Percentiles rank a stretch among this genome's conserved stretches.
Evolutionary conservation across 2,888 invertebrate genomes (phyloP).

Genomic region (Lagria hirta): DNA sequence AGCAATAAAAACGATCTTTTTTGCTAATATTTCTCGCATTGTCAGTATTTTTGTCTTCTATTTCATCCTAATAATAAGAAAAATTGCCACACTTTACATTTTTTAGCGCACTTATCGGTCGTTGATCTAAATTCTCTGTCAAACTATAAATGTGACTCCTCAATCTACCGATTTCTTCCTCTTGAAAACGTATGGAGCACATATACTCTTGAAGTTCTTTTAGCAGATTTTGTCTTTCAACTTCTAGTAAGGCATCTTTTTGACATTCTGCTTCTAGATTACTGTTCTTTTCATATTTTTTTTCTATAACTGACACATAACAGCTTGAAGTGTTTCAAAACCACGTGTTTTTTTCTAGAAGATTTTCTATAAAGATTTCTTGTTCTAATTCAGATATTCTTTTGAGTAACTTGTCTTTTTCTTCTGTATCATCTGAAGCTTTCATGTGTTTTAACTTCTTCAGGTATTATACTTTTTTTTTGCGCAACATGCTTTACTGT

Average conservation of each 20-base stretch:
- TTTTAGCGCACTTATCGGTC: conserved; percentile 43
- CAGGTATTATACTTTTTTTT: no score
- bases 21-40: conserved; percentile 46
- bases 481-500: no score
- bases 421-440: conserved; percentile 3
- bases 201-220: conserved; percentile 60
- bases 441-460: no score
- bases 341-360: conserved; percentile 40
- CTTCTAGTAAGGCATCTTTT: conserved; percentile 48
- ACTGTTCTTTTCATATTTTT: conserved; percentile 45
- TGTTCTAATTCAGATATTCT: conserved; percentile 32
- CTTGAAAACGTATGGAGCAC: conserved; percentile 60
- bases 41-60: conserved; percentile 43
- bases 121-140: conserved; percentile 45
- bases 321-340: conserved; percentile 45
- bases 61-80: conserved; percentile 39
- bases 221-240: conserved; percentile 56
- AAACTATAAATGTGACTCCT: conserved; percentile 58
- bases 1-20: conserved; percentile 44
- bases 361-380: conserved; percentile 32
- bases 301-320: conserved; percentile 49
- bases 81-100: conserved; percentile 24
- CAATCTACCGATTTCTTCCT: conserved; percentile 60
- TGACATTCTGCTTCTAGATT: conserved; percentile 45
- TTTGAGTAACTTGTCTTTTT: conserved; percentile 30